Base-by-base conservation (phyloP, 2,113 vertebrate species). In the Baryphthengus martii region DNA sequence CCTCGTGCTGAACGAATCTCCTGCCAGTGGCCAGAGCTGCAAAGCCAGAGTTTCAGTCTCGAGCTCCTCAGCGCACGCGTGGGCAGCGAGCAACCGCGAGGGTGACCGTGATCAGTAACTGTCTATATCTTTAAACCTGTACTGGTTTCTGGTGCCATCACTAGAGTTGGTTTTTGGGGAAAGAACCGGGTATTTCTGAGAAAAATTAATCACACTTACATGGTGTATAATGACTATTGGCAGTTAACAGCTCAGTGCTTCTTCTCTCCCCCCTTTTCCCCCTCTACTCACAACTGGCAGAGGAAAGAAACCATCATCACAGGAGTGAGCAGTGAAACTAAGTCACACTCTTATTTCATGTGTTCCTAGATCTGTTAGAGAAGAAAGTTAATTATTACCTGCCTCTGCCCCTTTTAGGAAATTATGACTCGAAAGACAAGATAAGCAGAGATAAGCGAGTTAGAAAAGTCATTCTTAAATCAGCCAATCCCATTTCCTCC, bases 1-100 rank as follows among this genome's bases (percentile, higher is more conserved):
- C n/a, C 61, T 68, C 1, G 0, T 11, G 56, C 10, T 13, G 25
- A 35, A 45, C 17, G 29, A 17, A 4, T 0, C 0, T 15, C 45
- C n/a, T 63, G 29, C 40, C 33, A 58, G 29, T n/a, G 35, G 25
- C 33, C 35, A 18, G 58, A 53, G 11, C 29, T 18, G 24, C 39
- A 25, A 33, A 58, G 50, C 21, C 4, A 3, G 37, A 58, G 49
- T 79, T 88, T 73, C 6, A 1, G 15, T 31, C 77, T 74, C 7
- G 1, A 50, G 55, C 31, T 8, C 29, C n/a, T 26, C 6, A 26
- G 78, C 58, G 11, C 47, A 5, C 0, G 4, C 47, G 42, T 4
- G 6, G 67, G 63, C 67, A 87, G 75, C 29, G 28, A 55, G 52
- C 31, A 55, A 55, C 52, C 52, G 29, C 28, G 28, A 55, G n/a